These are phyloP conservation scores for Odontamblyopus lacepedii DNA, from an alignment of 2,797 vertebrate species.

Conservation along the genomic window DNA sequence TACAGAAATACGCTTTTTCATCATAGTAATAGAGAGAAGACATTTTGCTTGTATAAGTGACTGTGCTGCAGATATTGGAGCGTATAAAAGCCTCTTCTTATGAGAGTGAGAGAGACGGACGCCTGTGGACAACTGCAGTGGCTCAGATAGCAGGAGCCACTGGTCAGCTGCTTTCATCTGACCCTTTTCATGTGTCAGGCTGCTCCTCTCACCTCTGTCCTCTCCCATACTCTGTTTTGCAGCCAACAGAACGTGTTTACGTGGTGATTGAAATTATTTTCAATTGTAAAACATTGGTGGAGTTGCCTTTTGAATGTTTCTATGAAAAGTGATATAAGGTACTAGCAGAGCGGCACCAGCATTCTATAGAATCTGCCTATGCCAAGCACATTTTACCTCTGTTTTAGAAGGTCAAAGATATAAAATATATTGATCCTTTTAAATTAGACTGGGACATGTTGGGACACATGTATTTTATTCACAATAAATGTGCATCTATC, in stretches of 20 bases:
- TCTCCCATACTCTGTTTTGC: background rate
- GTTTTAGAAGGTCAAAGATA: too few relatives aligned
- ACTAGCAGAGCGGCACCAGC: too few relatives aligned
- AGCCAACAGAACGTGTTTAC: background rate
- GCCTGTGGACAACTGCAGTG: constrained; percentile 68
- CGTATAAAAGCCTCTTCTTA: background rate
- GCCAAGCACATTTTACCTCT: too few relatives aligned
- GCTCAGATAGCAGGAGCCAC: constrained; percentile 66
- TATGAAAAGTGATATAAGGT: too few relatives aligned
- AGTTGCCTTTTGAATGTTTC: background rate
- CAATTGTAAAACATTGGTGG: background rate
- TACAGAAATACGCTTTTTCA: background rate
- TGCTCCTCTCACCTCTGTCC: constrained; percentile 57
- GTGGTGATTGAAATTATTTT: too few relatives aligned
- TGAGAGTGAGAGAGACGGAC: constrained; percentile 51
- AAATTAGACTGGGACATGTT: too few relatives aligned
- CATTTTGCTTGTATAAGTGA: too few relatives aligned
- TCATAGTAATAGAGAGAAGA: background rate
- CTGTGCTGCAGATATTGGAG: background rate
- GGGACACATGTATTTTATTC: too few relatives aligned
- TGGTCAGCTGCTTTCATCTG: constrained; percentile 48
- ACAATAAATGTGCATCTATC: too few relatives aligned
- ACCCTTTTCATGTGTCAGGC: constrained; percentile 47
- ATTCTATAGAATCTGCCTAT: background rate
- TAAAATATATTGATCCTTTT: too few relatives aligned